Evolutionary conservation across 2,113 vertebrate genomes (phyloP).

Genomic region (Caretta caretta): DNA sequence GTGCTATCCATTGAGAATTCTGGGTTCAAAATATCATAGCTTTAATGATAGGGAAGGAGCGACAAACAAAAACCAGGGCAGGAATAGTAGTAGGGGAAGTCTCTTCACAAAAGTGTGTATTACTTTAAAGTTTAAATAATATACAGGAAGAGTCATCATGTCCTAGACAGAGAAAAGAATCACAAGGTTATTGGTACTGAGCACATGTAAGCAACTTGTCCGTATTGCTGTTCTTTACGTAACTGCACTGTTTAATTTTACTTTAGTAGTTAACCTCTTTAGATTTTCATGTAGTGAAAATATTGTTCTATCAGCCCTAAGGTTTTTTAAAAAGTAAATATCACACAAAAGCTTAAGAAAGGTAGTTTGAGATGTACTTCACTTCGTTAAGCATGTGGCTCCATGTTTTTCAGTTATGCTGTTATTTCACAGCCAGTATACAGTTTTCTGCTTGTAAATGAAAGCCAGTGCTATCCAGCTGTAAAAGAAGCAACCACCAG

Average conservation of each 20-base stretch:
- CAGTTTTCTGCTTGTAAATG: not conserved
- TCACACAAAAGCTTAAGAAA: not conserved
- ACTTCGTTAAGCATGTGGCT: not conserved
- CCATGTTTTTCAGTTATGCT: not conserved
- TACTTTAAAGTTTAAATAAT: not conserved
- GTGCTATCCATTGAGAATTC: not conserved
- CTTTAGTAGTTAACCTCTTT: not conserved
- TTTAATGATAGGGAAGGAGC: not conserved
- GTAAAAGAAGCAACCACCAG: not conserved
- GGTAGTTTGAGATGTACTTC: not conserved
- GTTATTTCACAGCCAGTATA: slow-evolving; percentile 11
- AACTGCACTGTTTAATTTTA: not conserved
- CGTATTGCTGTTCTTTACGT: rapidly evolving
- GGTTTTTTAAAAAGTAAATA: not conserved
- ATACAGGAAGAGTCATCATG: not conserved
- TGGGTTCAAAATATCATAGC: not conserved
- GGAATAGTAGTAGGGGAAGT: not conserved
- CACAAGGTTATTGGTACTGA: not conserved
- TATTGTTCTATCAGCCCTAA: not conserved
- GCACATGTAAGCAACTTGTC: not conserved
- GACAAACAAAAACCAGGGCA: not conserved
- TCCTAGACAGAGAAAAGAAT: not conserved
- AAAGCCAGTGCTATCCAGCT: not conserved
- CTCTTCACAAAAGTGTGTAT: not conserved
- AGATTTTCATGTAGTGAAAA: not conserved